Evolutionary conservation across 2,888 invertebrate genomes (phyloP), one percentile per base, ranked within the genome.

Genomic region (Escarpia spicata): DNA sequence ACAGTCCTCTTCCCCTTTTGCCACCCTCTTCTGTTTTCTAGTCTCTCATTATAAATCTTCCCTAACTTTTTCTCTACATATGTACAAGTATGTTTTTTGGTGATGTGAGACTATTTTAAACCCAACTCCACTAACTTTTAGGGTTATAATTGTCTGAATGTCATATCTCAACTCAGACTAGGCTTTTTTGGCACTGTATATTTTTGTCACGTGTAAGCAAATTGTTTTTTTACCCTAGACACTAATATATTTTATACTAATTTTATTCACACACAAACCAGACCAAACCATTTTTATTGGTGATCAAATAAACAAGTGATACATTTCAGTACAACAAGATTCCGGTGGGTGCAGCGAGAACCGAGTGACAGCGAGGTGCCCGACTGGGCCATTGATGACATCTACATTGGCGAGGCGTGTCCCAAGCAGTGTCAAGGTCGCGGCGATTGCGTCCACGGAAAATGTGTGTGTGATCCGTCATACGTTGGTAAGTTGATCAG

Each of bases 321-420:
- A 15, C 26, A 43, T 93, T 94, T 37, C 94, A 96, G 96, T 92
- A 94, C 95, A 4, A 96, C 96, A 15, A 95, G 96, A 60, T 96
- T 96, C 93, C 95, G 96, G 10, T 96, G 96, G 96, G 94, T 95
- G 2, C 96, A 96, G 93, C 94, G 94, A 43, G 93, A 94, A 19
- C 45, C 45, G 26, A 12, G 15, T 37, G 26, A 9, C 60, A 19
- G 43, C 3, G 90, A 91, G 15, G 10, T 95, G 6, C 94, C 95
- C 43, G 94, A 95, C 6, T 97, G 96, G 96, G 96, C 96, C 26
- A 94, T 97, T 45, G 96, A 96, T 94, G 96, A 96, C 93, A 95
- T 96, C 19, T 96, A 96, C 93, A 95, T 96, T 43, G 96, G 96
- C 2, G 96, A 96, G 93, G 94, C 94, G 9, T 97, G 96, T 94